A percentile compares a stretch with the other conserved stretches of the same genome.
Evolutionary conservation across 2,113 vertebrate species (phyloP).

Genomic region (Pandion haliaetus): DNA sequence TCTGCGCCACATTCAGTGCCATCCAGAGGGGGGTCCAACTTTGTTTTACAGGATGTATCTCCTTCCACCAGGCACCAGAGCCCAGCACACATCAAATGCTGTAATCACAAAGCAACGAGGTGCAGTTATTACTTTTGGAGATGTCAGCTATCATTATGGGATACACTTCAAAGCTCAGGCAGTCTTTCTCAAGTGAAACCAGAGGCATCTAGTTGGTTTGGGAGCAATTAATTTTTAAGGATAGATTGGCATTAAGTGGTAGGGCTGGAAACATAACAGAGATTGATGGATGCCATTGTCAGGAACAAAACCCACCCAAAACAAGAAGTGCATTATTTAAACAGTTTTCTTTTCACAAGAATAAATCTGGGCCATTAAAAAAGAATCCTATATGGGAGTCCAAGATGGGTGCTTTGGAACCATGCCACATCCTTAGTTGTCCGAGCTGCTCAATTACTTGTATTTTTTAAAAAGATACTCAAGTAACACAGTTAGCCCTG

Average conservation of each 20-base stretch:
- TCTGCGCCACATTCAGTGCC: conserved; percentile 96
- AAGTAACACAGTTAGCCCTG: neutral
- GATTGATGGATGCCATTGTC: neutral
- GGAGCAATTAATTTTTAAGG: neutral
- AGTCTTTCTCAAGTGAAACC: neutral
- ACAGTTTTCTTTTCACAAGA: neutral
- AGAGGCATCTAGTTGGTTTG: neutral
- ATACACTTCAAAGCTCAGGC: neutral
- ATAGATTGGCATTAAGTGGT: neutral
- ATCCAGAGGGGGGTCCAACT: conserved; percentile 95
- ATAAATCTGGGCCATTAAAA: neutral
- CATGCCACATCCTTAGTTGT: neutral
- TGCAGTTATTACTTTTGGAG: neutral
- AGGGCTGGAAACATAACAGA: neutral
- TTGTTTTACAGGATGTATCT: conserved; percentile 93
- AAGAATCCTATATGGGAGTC: neutral
- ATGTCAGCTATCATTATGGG: neutral
- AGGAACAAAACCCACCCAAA: neutral
- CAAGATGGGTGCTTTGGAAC: neutral
- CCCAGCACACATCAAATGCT: conserved; percentile 95
- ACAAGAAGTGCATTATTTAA: neutral
- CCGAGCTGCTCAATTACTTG: neutral
- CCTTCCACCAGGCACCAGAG: conserved; percentile 97
- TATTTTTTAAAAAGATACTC: neutral
- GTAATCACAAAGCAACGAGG: conserved; percentile 58